Evolutionary conservation across 2,888 invertebrate species (phyloP).

Genomic region (Drosophila borborema): DNA sequence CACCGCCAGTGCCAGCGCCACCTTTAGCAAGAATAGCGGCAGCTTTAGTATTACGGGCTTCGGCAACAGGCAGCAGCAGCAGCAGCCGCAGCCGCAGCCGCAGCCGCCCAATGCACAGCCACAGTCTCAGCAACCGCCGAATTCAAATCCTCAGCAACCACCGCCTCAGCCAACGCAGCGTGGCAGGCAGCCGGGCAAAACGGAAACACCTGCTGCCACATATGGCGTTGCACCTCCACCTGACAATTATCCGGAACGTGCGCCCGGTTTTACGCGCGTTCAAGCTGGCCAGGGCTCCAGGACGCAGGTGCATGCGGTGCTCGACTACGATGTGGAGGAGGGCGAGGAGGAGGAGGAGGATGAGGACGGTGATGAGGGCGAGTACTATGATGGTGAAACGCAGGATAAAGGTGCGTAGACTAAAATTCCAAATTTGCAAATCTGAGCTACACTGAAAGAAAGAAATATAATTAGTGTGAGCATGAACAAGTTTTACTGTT

Average conservation of each 20-base stretch:
- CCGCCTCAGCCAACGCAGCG: conserved; percentile 30
- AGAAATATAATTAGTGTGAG: neutral
- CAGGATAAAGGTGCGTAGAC: conserved; percentile 67
- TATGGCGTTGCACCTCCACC: conserved; percentile 64
- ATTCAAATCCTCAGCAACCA: conserved; percentile 27
- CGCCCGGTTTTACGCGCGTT: conserved; percentile 89
- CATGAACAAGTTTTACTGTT: neutral
- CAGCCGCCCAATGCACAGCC: conserved; percentile 26
- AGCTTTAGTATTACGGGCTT: conserved; percentile 74
- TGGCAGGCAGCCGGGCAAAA: conserved; percentile 49
- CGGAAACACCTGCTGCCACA: conserved; percentile 67
- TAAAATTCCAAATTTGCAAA: neutral
- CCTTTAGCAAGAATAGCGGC: conserved; percentile 70
- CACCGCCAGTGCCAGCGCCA: conserved; percentile 49
- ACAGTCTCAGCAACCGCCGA: conserved; percentile 21
- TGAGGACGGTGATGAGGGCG: conserved; percentile 64
- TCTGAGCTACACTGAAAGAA: neutral
- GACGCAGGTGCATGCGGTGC: conserved; percentile 85
- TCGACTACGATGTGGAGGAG: conserved; percentile 85
- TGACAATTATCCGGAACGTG: conserved; percentile 86
- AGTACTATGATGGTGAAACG: conserved; percentile 82
- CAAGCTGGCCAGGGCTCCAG: conserved; percentile 86
- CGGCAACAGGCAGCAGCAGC: conserved; percentile 63
- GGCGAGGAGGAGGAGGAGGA: conserved; percentile 82
- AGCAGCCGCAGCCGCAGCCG: conserved; percentile 15